A percentile compares a stretch with the other conserved stretches of the same genome.
phyloP scores from a whole-genome alignment of 2,113 vertebrate genomes.

The Danio rerio region GRCz12tu NC_133189.1:21469501-21470000 shows the following conservation, averaged over 20 bases:
- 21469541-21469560: too few species aligned
- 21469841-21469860: background rate
- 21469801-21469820: background rate
- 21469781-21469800: background rate
- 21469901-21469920: background rate
- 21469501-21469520: too few species aligned
- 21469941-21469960: background rate
- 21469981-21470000: background rate
- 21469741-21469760: constrained; percentile 13
- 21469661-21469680: background rate
- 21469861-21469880: background rate
- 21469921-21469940: background rate
- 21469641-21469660: background rate
- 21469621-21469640: background rate
- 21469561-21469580: too few species aligned
- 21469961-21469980: too few species aligned
- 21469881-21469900: background rate
- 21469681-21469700: background rate
- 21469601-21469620: too few species aligned
- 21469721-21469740: constrained; percentile 5
- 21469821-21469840: constrained; percentile 19
- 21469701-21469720: background rate
- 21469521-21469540: too few species aligned
- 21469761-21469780: background rate
- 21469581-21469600: too few species aligned